Evolutionary conservation across 2,888 invertebrate species (phyloP), one percentile per base, ranked within the genome.

Genomic region (Orgyia antiqua): DNA sequence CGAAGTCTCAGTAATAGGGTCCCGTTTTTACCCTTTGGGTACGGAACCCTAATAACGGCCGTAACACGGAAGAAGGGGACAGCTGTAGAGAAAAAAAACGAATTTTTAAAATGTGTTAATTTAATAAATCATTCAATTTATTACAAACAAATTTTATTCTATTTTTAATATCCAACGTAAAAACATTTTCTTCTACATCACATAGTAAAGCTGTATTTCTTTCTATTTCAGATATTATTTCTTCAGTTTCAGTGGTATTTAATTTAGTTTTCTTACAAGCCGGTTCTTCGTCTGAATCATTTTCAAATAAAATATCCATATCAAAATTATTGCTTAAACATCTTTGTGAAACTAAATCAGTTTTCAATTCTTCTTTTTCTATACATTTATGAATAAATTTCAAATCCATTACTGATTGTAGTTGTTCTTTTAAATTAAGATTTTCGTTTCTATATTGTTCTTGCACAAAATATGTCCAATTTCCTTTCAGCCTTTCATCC

Each of bases 281-380:
- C 1, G 83, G 79, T 28, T 78, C 73, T 0, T 45, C 33, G n/a
- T 64, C 68, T 31, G 46, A 60, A 21, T 65, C 68, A 10, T 44
- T 44, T 21, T 62, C 67, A 42, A 73, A 71, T 21, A 77, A 39
- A 7, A 77, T 57, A 39, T 79, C 72, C 2, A 60, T 66, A 40
- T 82, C 79, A 32, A 80, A 79, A 48, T 76, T 72, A 28, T 52
- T 51, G 18, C 49, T 48, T n/a, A 31, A 21, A 42, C 59, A 35
- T 43, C 58, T 34, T 35, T 42, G 34, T 12, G 38, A 20, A 4
- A 20, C 29, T 5, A 28, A 20, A 5, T 38, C 27, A 13, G 24
- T 30, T 10, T 9, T 26, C 2, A 27, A 27, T 1, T 29, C 25
- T 7, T 44, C 27, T 27, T 35, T 42, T 29, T 52, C 45, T 2